Evolutionary conservation across 2,888 invertebrate genomes (phyloP).

Genomic region (Osmoderma eremita): DNA sequence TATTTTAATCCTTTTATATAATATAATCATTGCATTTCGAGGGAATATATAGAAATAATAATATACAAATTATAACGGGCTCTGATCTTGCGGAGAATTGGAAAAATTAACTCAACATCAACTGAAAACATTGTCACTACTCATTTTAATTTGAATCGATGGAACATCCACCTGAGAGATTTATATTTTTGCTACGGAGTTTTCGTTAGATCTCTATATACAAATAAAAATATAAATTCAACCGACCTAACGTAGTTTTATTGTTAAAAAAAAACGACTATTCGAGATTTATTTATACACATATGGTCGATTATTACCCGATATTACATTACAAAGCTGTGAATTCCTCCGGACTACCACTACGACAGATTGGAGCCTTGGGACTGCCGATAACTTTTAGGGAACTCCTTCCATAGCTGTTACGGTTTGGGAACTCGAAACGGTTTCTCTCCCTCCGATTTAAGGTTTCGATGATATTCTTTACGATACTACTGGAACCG

Average conservation of each 20-base stretch:
- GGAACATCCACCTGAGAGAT: too few relatives aligned
- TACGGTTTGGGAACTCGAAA: slow-evolving; percentile 54
- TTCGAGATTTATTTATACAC: not conserved
- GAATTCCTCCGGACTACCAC: slow-evolving; percentile 53
- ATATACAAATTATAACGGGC: too few relatives aligned
- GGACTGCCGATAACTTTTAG: slow-evolving; percentile 57
- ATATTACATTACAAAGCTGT: slow-evolving; percentile 51
- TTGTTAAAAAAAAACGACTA: not conserved
- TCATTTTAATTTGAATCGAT: too few relatives aligned
- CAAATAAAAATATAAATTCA: too few relatives aligned
- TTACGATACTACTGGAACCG: slow-evolving; percentile 55
- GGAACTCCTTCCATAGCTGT: slow-evolving; percentile 59
- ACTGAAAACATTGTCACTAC: too few relatives aligned
- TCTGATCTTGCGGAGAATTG: too few relatives aligned
- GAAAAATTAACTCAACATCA: too few relatives aligned
- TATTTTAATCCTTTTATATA: not conserved
- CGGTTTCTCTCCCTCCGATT: slow-evolving; percentile 57
- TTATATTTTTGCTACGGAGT: too few relatives aligned
- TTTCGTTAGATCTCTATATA: too few relatives aligned
- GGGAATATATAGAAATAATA: not conserved
- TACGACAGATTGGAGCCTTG: slow-evolving; percentile 48
- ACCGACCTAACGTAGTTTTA: too few relatives aligned
- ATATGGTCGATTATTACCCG: not conserved
- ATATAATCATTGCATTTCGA: slow-evolving; percentile 5
- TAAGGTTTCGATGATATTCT: slow-evolving; percentile 60